A percentile compares a stretch with the other conserved stretches of the same genome.
Evolutionary conservation across 2,113 vertebrate species (phyloP).

Genomic region (Serinus canaria): DNA sequence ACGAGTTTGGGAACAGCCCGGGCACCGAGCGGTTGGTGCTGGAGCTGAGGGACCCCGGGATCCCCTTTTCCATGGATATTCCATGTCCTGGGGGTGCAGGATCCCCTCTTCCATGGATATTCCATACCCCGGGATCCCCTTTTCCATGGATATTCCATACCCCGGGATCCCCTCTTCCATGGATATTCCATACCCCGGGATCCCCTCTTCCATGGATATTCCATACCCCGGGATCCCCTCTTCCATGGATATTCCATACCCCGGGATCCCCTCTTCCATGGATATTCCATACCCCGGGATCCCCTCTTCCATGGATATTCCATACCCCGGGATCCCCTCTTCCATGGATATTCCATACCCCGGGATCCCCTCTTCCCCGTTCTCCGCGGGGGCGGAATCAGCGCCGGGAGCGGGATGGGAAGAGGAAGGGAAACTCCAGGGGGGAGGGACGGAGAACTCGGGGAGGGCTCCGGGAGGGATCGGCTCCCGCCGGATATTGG

Average conservation of each 20-base stretch:
- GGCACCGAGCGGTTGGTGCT: fast-evolving
- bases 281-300: background rate
- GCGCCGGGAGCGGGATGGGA: background rate
- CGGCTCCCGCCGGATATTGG: background rate
- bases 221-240: too few relatives aligned
- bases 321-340: too few relatives aligned
- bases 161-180: background rate
- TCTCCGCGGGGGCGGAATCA: background rate
- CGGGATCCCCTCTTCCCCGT: too few relatives aligned
- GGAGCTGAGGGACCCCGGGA: background rate
- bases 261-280: too few relatives aligned
- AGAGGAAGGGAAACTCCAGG: background rate
- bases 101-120: background rate
- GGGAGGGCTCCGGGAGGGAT: background rate
- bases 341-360: too few relatives aligned
- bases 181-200: background rate
- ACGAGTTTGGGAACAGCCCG: background rate
- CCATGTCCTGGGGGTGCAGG: background rate
- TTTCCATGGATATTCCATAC: background rate
- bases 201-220: background rate
- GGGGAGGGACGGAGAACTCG: background rate
- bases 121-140: too few relatives aligned
- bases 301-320: background rate
- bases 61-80: background rate
- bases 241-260: too few relatives aligned